These are phyloP conservation scores for Ranitomeya variabilis DNA, from an alignment of 2,113 vertebrate species.

Conservation along the genomic window DNA sequence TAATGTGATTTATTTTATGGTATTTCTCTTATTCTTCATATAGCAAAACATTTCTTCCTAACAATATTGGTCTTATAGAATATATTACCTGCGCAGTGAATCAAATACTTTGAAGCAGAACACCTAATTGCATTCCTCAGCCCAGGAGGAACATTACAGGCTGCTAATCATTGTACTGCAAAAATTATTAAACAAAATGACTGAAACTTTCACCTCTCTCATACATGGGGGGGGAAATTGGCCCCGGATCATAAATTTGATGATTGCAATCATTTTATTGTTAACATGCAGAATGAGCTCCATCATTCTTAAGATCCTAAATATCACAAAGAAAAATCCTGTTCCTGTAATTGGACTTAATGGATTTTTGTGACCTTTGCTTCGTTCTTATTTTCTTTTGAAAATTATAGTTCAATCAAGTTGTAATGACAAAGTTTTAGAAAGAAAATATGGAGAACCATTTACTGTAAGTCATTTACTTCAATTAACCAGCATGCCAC, in stretches of 20 bases:
- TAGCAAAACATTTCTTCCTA: background rate
- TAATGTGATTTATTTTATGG: background rate
- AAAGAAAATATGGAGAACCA: background rate
- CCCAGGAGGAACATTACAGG: constrained; percentile 29
- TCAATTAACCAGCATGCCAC: background rate
- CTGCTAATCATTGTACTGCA: constrained; percentile 12
- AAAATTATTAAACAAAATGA: constrained; percentile 2
- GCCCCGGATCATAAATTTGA: background rate
- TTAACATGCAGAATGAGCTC: background rate
- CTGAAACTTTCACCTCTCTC: constrained; percentile 3
- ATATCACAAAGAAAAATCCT: background rate
- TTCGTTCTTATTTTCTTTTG: background rate
- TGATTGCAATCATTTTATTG: background rate
- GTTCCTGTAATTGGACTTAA: background rate
- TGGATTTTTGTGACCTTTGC: background rate
- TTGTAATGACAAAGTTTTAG: constrained; percentile 5
- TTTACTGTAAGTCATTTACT: background rate
- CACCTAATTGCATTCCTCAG: background rate
- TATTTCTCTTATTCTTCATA: background rate
- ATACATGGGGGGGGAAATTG: background rate
- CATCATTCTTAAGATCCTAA: background rate
- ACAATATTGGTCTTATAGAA: constrained; percentile 8
- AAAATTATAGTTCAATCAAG: background rate
- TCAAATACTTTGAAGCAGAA: constrained; percentile 30
- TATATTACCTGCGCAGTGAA: constrained; percentile 9